phyloP scores from a whole-genome alignment of 2,888 invertebrate species.

The Drosophila sordidula region DNA sequence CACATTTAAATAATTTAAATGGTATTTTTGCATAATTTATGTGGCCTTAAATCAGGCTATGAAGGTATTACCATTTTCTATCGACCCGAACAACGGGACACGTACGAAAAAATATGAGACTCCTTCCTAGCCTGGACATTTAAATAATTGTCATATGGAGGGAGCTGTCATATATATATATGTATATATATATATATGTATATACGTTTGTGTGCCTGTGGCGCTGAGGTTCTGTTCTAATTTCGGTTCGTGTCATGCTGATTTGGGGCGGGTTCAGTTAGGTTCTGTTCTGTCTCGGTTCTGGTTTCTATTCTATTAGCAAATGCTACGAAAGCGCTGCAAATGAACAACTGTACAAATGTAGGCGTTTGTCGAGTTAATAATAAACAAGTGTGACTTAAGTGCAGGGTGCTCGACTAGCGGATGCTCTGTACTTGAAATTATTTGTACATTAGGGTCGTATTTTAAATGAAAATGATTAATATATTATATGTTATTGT shows the following conservation, averaged over 20 bases:
- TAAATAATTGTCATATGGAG: slow-evolving; percentile 52
- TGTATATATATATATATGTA: not conserved
- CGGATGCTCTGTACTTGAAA: not conserved
- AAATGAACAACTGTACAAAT: slow-evolving; percentile 61
- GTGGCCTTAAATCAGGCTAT: slow-evolving; percentile 36
- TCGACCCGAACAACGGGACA: slow-evolving; percentile 23
- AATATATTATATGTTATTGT: too few species aligned
- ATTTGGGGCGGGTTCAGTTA: slow-evolving; percentile 27
- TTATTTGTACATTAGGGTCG: too few species aligned
- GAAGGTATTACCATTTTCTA: slow-evolving; percentile 31
- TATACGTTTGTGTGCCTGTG: not conserved
- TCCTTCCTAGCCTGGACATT: slow-evolving; percentile 29
- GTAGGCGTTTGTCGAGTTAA: slow-evolving; percentile 68
- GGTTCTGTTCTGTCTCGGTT: slow-evolving; percentile 1
- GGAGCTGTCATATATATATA: slow-evolving; percentile 31
- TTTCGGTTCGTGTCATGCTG: slow-evolving; percentile 50
- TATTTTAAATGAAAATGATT: too few species aligned
- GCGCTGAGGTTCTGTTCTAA: slow-evolving; percentile 39
- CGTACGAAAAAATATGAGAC: slow-evolving; percentile 11
- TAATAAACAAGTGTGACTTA: slow-evolving; percentile 49
- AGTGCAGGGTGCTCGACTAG: not conserved
- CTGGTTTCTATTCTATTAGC: slow-evolving; percentile 14
- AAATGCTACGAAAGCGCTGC: slow-evolving; percentile 20
- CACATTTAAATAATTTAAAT: slow-evolving; percentile 43
- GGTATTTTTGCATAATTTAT: slow-evolving; percentile 46